Evolutionary conservation across 2,113 vertebrate species (phyloP), one percentile per base, ranked within the genome.

Genomic region (Puffinus mauretanicus): DNA sequence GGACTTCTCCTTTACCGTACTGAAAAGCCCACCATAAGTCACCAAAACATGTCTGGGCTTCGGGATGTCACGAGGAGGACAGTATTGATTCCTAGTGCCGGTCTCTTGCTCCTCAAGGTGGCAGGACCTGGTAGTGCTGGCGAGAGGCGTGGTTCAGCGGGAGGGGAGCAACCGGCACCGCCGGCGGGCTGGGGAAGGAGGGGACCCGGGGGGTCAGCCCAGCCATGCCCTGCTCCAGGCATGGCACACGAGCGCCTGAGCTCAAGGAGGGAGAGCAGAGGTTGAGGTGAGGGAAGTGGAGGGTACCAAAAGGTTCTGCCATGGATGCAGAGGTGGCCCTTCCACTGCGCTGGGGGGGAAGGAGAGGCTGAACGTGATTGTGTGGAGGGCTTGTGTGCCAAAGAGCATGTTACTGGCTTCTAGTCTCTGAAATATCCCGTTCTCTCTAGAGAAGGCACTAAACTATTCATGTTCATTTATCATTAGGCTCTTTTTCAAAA

Each of bases 101-200:
- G 71, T 78, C 80, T 96, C 76, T 87, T 95, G 93, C 88, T 97
- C 72, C 89, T 94, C 70, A 60, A 57, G 78, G 87, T 88, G 95
- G 94, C 71, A 93, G 92, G 72, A 51, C 46, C 40, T 18, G 47
- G 70, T 52, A 78, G 62, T 61, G 88, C 65, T 44, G 58, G 64
- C 7, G 13, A 5, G 3, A 4, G 51, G 22, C 14, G 8, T 6
- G 32, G 73, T 22, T 9, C 40, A 46, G 66, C 13, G 15, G 26
- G 46, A 26, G 47, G n/a, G 86, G 34, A 47, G 34, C 49, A 46
- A 8, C 46, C 20, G 9, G 71, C 40, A 13, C 21, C 14, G 4
- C 36, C 6, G 9, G 29, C 27, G 25, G 24, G 7, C 24, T 20
- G 30, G 34, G 36, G 19, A 10, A 20, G 6, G 18, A 20, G 32